A percentile compares a stretch with the other conserved stretches of the same genome.
Conservation (phyloP, 2,888 invertebrate species). For the Sarcophaga variegata region DNA sequence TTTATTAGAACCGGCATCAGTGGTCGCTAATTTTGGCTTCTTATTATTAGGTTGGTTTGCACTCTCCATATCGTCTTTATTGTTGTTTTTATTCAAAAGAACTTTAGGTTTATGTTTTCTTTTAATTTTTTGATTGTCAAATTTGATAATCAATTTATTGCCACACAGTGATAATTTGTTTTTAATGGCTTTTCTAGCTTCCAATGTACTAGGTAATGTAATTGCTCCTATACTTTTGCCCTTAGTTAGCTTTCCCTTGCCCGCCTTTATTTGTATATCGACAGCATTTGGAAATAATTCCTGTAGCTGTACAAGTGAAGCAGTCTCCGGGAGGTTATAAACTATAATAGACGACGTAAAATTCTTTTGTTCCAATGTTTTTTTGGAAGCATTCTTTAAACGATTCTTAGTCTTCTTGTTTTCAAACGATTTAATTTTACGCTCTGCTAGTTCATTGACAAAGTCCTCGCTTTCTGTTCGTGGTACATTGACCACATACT, state of each 20-base stretch:
- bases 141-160: constrained; percentile 73
- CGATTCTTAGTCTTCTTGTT: constrained; percentile 73
- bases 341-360: constrained; percentile 77
- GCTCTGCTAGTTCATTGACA: constrained; percentile 74
- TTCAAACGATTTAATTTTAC: constrained; percentile 74
- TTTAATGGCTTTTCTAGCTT: constrained; percentile 75
- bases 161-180: constrained; percentile 72
- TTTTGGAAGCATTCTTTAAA: constrained; percentile 74
- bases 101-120: constrained; percentile 10
- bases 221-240: constrained; percentile 74
- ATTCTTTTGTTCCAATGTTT: constrained; percentile 67
- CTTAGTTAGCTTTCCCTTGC: constrained; percentile 72
- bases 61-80: neutral
- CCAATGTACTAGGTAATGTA: constrained; percentile 76
- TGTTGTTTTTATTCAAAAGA: neutral
- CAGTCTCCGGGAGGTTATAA: constrained; percentile 76
- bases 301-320: constrained; percentile 74
- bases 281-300: constrained; percentile 77
- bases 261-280: constrained; percentile 76
- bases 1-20: neutral
- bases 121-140: constrained; percentile 72
- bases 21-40: neutral
- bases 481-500: constrained; percentile 75
- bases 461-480: constrained; percentile 76
- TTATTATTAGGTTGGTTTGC: neutral